These are phyloP conservation scores for Laupala kohalensis DNA, from an alignment of 1,140 invertebrate species.

Conservation along the genomic window DNA sequence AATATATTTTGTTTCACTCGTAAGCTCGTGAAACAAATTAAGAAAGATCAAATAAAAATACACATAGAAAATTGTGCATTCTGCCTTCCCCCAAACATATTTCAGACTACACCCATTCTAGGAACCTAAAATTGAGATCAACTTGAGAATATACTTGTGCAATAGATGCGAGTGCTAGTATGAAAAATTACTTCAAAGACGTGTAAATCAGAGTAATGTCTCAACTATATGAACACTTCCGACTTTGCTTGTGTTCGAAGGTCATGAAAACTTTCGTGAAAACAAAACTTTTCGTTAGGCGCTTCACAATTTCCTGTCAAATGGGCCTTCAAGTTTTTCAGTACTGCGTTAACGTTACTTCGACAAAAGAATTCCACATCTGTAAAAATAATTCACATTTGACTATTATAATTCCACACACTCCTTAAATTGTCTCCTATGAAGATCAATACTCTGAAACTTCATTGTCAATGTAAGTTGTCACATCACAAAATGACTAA, in stretches of 20 bases:
- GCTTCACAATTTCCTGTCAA: conserved; percentile 14
- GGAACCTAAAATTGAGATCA: background rate
- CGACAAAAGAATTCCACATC: conserved; percentile 21
- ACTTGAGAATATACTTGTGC: background rate
- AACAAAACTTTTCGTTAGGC: background rate
- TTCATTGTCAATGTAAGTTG: too few relatives aligned
- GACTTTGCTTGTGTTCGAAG: conserved; percentile 10
- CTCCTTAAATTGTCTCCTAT: too few relatives aligned
- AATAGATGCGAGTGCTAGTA: background rate
- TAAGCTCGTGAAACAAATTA: too few relatives aligned
- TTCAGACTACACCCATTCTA: background rate
- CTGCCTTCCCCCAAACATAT: background rate
- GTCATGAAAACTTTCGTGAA: conserved; percentile 11
- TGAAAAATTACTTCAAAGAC: background rate
- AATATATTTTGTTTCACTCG: too few relatives aligned
- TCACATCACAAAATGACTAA: too few relatives aligned
- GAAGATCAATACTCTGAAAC: too few relatives aligned
- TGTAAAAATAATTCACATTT: too few relatives aligned
- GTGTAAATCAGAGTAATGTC: background rate
- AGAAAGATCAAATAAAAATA: too few relatives aligned
- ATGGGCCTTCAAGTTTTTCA: conserved; percentile 18
- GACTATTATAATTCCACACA: too few relatives aligned
- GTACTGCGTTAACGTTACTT: conserved; percentile 18
- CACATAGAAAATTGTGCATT: background rate
- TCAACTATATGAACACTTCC: conserved; percentile 10